A percentile compares a stretch with the other conserved stretches of the same genome.
Evolutionary conservation across 2,888 invertebrate species (phyloP).

Genomic region (Liodrosophila aerea): DNA sequence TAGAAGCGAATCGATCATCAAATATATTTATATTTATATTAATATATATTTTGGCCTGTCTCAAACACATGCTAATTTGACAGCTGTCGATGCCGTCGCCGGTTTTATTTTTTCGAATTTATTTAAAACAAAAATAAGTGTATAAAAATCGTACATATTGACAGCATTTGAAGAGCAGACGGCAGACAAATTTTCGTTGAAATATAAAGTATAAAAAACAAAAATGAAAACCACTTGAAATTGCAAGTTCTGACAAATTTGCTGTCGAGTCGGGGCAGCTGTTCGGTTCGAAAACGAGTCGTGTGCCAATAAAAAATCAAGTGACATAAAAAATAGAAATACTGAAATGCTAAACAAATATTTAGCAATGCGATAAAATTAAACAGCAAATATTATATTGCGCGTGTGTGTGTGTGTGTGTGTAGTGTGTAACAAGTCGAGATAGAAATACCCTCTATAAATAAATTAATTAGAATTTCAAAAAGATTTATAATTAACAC

Average conservation of each 20-base stretch:
- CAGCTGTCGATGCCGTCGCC: conserved; percentile 29
- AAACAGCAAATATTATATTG: conserved; percentile 20
- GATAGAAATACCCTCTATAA: conserved; percentile 16
- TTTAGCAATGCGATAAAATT: conserved; percentile 46
- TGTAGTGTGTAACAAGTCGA: conserved; percentile 1
- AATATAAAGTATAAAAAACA: conserved; percentile 5
- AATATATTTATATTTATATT: conserved; percentile 28
- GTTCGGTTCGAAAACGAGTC: conserved; percentile 33
- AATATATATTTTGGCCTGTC: conserved; percentile 4
- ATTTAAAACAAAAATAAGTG: conserved; percentile 19
- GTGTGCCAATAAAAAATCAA: conserved; percentile 56
- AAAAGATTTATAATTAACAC: conserved; percentile 9
- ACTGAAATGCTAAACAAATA: conserved; percentile 33
- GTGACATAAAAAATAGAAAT: conserved; percentile 3
- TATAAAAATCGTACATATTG: conserved; percentile 21
- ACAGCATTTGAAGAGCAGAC: conserved; percentile 41
- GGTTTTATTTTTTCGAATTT: conserved; percentile 13
- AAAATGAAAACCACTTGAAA: conserved; percentile 24
- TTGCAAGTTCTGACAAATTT: conserved; percentile 46
- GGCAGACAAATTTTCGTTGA: conserved; percentile 40
- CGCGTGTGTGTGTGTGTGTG: conserved; percentile 9
- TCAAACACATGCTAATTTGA: conserved; percentile 25
- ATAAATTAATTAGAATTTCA: conserved; percentile 17
- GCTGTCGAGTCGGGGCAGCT: conserved; percentile 45
- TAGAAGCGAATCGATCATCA: conserved; percentile 12